phyloP scores from a whole-genome alignment of 2,797 vertebrate genomes.

The Urocyon cinereoargenteus region DNA sequence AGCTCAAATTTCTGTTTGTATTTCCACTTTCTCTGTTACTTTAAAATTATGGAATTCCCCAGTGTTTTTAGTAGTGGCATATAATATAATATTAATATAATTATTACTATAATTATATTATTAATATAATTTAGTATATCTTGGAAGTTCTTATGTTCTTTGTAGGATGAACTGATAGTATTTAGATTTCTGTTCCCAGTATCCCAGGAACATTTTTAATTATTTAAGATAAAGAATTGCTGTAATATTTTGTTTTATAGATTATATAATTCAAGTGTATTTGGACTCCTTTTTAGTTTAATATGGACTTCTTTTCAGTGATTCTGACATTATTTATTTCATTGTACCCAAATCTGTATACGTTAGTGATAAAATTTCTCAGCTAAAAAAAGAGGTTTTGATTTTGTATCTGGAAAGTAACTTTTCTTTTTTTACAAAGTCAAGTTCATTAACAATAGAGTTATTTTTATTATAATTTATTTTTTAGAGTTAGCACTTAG shows the following conservation, averaged over 20 bases:
- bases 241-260: slow-evolving; percentile 66
- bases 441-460: slow-evolving; percentile 64
- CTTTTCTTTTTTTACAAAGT: slow-evolving; percentile 62
- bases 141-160: slow-evolving; percentile 62
- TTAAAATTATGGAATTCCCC: slow-evolving; percentile 66
- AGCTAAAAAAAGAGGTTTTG: slow-evolving; percentile 61
- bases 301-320: slow-evolving; percentile 52
- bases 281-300: slow-evolving; percentile 65
- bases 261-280: slow-evolving; percentile 61
- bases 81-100: too few species aligned
- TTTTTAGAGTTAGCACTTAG: slow-evolving; percentile 67
- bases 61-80: slow-evolving; percentile 49
- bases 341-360: slow-evolving; percentile 67
- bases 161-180: slow-evolving; percentile 60
- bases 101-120: too few species aligned
- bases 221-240: slow-evolving; percentile 69
- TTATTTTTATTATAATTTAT: slow-evolving; percentile 74
- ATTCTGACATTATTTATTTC: slow-evolving; percentile 71
- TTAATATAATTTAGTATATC: slow-evolving; percentile 56
- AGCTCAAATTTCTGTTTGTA: slow-evolving; percentile 66
- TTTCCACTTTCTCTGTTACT: slow-evolving; percentile 43
- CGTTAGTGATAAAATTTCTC: slow-evolving; percentile 68
- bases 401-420: slow-evolving; percentile 68
- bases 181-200: slow-evolving; percentile 69
- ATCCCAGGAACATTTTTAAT: slow-evolving; percentile 64